Evolutionary conservation across 2,888 invertebrate genomes (phyloP).

Genomic region (Tetramorium bicarinatum): DNA sequence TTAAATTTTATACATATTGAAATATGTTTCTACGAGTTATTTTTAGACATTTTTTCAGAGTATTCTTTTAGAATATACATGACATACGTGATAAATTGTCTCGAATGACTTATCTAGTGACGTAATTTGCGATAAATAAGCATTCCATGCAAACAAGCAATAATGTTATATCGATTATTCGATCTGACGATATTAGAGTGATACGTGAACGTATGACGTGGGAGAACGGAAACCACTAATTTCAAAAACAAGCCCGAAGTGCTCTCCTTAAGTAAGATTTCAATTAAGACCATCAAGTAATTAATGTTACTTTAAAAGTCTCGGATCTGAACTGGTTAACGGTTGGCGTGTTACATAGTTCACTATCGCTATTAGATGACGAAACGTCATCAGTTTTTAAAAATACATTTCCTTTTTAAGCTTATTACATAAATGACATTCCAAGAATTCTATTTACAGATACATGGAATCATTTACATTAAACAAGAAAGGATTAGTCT

Average conservation of each 20-base stretch:
- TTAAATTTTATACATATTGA: not conserved
- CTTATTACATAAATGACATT: not conserved
- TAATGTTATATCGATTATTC: constrained; percentile 52
- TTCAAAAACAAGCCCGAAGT: constrained; percentile 74
- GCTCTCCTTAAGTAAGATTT: constrained; percentile 74
- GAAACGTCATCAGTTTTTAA: not conserved
- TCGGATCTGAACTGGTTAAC: constrained; percentile 1
- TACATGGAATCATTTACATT: constrained; percentile 7
- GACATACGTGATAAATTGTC: not conserved
- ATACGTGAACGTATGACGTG: constrained; percentile 55
- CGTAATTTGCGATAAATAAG: constrained; percentile 10
- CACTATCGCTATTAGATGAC: not conserved
- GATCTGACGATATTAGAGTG: constrained; percentile 4
- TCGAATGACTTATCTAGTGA: constrained; percentile 9
- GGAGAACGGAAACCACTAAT: constrained; percentile 78
- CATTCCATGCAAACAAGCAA: constrained; percentile 8
- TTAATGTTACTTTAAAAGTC: constrained; percentile 75
- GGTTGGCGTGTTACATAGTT: not conserved
- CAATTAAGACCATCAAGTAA: constrained; percentile 80
- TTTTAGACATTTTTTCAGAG: not conserved
- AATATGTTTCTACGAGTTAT: not conserved
- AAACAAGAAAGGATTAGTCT: constrained; percentile 6
- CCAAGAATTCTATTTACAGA: not conserved
- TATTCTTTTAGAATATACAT: not conserved
- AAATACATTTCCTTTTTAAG: not conserved